Conservation (phyloP, 2,888 invertebrate genomes). For the Germaria angustata region DNA sequence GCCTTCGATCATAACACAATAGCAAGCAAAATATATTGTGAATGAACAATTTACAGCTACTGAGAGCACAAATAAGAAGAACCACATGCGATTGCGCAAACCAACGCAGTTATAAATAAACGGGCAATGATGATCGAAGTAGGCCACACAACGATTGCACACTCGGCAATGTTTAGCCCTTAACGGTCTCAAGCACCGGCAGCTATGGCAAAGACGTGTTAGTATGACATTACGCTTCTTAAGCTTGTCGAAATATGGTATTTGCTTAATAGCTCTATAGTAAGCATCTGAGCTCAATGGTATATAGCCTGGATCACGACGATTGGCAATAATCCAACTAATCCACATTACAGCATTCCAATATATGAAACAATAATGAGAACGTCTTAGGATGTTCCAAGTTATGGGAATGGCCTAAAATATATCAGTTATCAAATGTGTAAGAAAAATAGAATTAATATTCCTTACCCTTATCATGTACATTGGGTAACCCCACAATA, state of each 20-base stretch:
- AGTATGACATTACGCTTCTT: conserved; percentile 91
- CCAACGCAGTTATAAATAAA: conserved; percentile 98
- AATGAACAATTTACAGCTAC: conserved; percentile 93
- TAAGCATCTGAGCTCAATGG: conserved; percentile 94
- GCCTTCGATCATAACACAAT: conserved; percentile 91
- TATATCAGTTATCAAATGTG: neutral
- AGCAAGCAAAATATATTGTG: conserved; percentile 92
- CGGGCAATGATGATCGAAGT: conserved; percentile 97
- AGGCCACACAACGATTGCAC: conserved; percentile 92
- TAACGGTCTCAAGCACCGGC: conserved; percentile 91
- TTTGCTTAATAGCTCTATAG: conserved; percentile 93
- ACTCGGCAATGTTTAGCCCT: conserved; percentile 95
- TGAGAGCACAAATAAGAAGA: conserved; percentile 92
- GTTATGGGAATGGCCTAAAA: conserved; percentile 91
- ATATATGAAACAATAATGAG: conserved; percentile 94
- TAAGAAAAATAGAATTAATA: neutral
- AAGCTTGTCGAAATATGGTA: conserved; percentile 95
- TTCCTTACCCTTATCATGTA: conserved; percentile 88
- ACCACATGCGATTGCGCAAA: conserved; percentile 94
- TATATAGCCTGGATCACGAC: conserved; percentile 93
- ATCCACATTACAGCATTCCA: conserved; percentile 97
- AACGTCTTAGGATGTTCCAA: conserved; percentile 91
- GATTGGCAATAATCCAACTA: conserved; percentile 93
- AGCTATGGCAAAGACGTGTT: conserved; percentile 93
- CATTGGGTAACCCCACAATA: conserved; percentile 96